These are phyloP conservation scores for Mellivora capensis DNA, from an alignment of 2,113 vertebrate genomes.

Conservation along the genomic window DNA sequence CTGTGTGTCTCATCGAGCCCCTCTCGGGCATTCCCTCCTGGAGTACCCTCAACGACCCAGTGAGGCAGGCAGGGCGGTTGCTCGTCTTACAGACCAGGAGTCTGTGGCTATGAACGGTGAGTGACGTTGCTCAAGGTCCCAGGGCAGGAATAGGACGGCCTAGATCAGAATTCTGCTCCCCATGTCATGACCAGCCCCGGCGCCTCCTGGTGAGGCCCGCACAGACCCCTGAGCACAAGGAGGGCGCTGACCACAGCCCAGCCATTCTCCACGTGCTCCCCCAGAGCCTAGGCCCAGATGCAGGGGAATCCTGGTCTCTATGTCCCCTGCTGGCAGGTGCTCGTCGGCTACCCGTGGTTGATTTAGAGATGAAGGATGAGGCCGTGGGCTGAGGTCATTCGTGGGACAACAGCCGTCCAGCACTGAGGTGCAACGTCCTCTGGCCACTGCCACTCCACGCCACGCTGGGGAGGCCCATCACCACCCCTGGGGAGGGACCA, in stretches of 20 bases:
- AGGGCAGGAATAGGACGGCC: background rate
- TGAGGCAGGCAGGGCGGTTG: background rate
- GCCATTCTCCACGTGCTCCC: too few relatives aligned
- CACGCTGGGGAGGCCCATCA: background rate
- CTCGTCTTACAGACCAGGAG: background rate
- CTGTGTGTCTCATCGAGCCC: background rate
- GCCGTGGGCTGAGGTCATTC: too few relatives aligned
- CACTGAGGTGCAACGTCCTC: fast-evolving
- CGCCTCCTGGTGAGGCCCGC: fast-evolving
- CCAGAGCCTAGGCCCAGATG: too few relatives aligned
- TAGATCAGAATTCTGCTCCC: background rate
- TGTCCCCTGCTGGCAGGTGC: background rate
- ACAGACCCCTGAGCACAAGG: background rate
- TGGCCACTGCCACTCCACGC: background rate
- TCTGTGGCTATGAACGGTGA: background rate
- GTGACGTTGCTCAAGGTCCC: background rate
- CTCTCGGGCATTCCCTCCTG: background rate
- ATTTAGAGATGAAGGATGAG: background rate
- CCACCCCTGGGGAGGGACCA: too few relatives aligned
- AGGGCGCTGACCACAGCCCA: too few relatives aligned
- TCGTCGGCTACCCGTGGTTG: background rate
- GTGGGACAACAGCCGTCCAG: fast-evolving
- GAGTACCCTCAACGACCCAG: background rate
- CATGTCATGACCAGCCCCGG: background rate
- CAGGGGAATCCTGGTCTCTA: background rate